These are phyloP conservation scores for Hippolais icterina DNA, from an alignment of 2,113 vertebrate species.

Conservation along the genomic window DNA sequence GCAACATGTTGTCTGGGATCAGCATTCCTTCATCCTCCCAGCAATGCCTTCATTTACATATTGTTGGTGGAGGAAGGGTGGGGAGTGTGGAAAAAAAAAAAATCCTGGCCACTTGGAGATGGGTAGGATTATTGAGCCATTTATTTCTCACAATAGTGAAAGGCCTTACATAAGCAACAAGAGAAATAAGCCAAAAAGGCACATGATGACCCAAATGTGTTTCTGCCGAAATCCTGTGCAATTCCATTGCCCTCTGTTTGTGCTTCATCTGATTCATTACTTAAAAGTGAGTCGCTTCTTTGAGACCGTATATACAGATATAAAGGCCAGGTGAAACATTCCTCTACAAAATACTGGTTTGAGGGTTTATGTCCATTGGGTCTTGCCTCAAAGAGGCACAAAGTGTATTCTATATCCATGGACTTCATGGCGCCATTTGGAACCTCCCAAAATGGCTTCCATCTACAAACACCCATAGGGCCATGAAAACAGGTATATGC, in stretches of 20 bases:
- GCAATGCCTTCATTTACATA: not conserved
- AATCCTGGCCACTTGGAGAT: not conserved
- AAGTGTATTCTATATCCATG: not conserved
- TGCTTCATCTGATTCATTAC: not conserved
- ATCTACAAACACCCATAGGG: not conserved
- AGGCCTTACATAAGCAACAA: not conserved
- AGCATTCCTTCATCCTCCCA: not conserved
- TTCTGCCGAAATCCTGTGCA: not conserved
- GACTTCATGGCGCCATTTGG: not conserved
- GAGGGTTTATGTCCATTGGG: not conserved
- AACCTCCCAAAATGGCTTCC: not conserved
- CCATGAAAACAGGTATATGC: not conserved
- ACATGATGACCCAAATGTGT: not conserved
- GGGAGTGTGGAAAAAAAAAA: not conserved
- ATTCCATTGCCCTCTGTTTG: not conserved
- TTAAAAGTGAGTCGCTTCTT: not conserved
- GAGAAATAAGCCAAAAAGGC: not conserved
- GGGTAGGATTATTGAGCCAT: not conserved
- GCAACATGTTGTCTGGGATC: not conserved
- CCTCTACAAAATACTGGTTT: not conserved
- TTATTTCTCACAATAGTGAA: not conserved
- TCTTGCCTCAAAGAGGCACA: not conserved
- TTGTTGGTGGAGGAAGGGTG: rapidly evolving
- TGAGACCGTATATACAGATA: not conserved
- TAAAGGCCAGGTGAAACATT: not conserved